A percentile compares a stretch with the other conserved stretches of the same genome.
Evolutionary conservation across 1,140 invertebrate genomes (phyloP).

Genomic region (Drosophila arizonae): DNA sequence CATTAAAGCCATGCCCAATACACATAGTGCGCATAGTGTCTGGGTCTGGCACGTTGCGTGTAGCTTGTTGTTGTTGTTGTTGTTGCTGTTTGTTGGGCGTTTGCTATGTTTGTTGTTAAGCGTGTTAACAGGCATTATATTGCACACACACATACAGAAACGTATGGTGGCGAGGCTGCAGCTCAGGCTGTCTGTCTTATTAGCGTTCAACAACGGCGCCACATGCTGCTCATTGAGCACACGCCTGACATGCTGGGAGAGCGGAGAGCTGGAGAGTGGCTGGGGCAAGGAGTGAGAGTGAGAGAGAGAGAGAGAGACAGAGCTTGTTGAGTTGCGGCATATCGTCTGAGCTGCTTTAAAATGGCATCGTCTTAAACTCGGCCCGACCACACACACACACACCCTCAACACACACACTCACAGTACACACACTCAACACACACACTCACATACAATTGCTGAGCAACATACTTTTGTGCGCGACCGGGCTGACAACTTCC

Average conservation of each 20-base stretch:
- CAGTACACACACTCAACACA: neutral
- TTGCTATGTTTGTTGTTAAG: slow-evolving; percentile 72
- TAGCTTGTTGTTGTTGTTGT: slow-evolving; percentile 32
- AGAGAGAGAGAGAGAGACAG: too few relatives aligned
- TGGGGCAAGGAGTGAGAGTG: neutral
- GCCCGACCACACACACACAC: neutral
- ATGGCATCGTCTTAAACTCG: slow-evolving; percentile 36
- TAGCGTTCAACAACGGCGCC: slow-evolving; percentile 55
- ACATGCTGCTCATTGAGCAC: slow-evolving; percentile 41
- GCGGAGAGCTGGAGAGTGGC: neutral
- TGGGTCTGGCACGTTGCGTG: slow-evolving; percentile 35
- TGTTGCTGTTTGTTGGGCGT: neutral
- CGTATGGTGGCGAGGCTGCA: slow-evolving; percentile 29
- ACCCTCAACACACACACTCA: too few relatives aligned
- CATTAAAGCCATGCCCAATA: slow-evolving; percentile 70
- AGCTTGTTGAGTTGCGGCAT: neutral
- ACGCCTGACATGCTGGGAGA: slow-evolving; percentile 23
- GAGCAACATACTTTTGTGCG: slow-evolving; percentile 49
- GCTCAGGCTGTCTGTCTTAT: slow-evolving; percentile 53
- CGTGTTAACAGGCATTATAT: slow-evolving; percentile 77
- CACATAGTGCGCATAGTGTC: slow-evolving; percentile 42
- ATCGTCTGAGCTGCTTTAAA: slow-evolving; percentile 56
- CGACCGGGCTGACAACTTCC: slow-evolving; percentile 67
- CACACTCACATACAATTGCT: slow-evolving; percentile 31
- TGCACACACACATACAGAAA: slow-evolving; percentile 43